Percentiles rank a stretch among this genome's conserved stretches.
These are phyloP conservation scores for Amphipoea oculea DNA, from an alignment of 2,888 invertebrate species.

Conservation along the genomic window DNA sequence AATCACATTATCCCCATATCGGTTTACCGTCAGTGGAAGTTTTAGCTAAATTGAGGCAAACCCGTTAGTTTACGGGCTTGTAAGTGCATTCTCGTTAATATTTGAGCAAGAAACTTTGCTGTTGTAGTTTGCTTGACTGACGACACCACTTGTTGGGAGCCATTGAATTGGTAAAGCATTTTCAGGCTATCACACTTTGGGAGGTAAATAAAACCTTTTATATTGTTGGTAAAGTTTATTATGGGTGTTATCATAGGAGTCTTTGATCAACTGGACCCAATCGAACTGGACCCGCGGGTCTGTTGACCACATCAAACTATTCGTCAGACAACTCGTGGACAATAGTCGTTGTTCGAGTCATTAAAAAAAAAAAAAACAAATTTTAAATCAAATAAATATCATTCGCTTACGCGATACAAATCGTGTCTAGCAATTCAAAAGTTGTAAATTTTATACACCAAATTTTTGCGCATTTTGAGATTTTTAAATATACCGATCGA, in stretches of 20 bases:
- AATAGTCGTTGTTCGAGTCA: no score
- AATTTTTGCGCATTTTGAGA: no score
- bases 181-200: slow-evolving; percentile 12
- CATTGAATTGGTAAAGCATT: slow-evolving; percentile 34
- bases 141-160: slow-evolving; percentile 38
- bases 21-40: slow-evolving; percentile 16
- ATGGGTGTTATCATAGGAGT: background rate
- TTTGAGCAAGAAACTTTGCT: slow-evolving; percentile 45
- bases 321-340: background rate
- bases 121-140: slow-evolving; percentile 22
- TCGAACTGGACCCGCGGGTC: no score
- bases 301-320: background rate
- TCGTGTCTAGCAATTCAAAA: no score
- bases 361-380: background rate
- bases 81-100: slow-evolving; percentile 54
- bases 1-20: slow-evolving; percentile 1
- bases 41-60: slow-evolving; percentile 25
- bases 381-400: no score
- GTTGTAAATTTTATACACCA: no score
- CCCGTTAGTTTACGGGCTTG: slow-evolving; percentile 21
- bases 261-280: no score
- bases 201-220: background rate
- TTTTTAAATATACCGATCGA: no score
- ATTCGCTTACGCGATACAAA: no score
- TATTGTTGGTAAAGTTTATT: background rate